Evolutionary conservation across 1,140 invertebrate species (phyloP).

Genomic region (Tetranychus urticae): DNA sequence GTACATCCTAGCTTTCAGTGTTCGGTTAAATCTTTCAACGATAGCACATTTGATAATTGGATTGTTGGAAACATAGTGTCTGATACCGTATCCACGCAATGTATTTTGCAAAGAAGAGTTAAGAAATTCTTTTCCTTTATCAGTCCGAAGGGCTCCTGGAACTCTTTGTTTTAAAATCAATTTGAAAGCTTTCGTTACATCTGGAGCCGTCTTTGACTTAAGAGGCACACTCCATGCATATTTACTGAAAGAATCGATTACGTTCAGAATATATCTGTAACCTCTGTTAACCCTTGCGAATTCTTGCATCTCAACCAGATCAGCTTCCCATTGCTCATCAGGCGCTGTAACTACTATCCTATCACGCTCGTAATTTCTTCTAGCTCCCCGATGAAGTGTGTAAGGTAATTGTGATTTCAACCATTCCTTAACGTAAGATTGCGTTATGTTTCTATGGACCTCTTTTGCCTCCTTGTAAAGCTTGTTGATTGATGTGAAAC

Average conservation of each 20-base stretch:
- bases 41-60: not conserved
- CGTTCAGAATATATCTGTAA: not conserved
- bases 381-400: not conserved
- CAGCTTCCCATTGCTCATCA: slow-evolving; percentile 13
- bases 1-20: not conserved
- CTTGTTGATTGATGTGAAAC: not conserved
- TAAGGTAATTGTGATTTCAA: not conserved
- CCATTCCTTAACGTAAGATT: not conserved
- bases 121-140: not conserved
- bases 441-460: not conserved
- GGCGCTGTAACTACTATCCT: not conserved
- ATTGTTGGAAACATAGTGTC: not conserved
- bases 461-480: not conserved
- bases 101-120: not conserved
- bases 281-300: not conserved
- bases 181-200: not conserved
- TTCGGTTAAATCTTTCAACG: not conserved
- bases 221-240: not conserved
- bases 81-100: not conserved
- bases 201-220: not conserved
- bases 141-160: not conserved
- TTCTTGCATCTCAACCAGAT: slow-evolving; percentile 12
- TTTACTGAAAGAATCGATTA: not conserved
- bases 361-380: not conserved
- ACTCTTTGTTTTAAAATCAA: not conserved